Conservation (phyloP, 2,888 invertebrate genomes). For the Cerastoderma edule region DNA sequence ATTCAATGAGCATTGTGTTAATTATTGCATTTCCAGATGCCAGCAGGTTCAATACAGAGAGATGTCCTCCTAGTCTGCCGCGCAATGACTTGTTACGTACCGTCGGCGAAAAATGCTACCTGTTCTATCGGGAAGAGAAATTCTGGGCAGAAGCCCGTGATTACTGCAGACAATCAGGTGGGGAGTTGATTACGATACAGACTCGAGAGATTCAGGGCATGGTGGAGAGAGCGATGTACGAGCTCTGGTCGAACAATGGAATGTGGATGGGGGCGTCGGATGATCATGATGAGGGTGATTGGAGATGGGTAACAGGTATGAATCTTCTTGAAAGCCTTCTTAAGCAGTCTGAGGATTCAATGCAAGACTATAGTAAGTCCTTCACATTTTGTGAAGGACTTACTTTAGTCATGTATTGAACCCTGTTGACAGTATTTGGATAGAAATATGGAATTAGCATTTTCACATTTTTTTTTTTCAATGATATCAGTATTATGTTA, state of each 20-base stretch:
- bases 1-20: not conserved
- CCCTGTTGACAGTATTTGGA: too few species aligned
- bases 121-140: slow-evolving; percentile 66
- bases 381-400: too few species aligned
- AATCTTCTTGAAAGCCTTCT: not conserved
- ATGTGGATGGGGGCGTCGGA: slow-evolving; percentile 81
- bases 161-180: slow-evolving; percentile 64
- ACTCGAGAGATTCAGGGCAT: slow-evolving; percentile 66
- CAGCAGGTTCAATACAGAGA: not conserved
- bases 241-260: slow-evolving; percentile 71
- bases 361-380: too few species aligned
- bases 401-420: too few species aligned
- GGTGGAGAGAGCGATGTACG: slow-evolving; percentile 36
- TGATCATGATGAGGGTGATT: slow-evolving; percentile 65
- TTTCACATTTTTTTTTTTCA: not conserved
- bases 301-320: slow-evolving; percentile 77
- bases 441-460: not conserved
- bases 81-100: slow-evolving; percentile 26
- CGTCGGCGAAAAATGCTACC: slow-evolving; percentile 63
- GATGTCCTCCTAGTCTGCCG: slow-evolving; percentile 35
- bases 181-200: slow-evolving; percentile 69
- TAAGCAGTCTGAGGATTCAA: too few species aligned
- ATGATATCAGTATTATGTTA: not conserved
- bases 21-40: slow-evolving; percentile 26
- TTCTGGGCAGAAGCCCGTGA: slow-evolving; percentile 70